phyloP scores from a whole-genome alignment of 2,888 invertebrate genomes.

The Antitype chi region DNA sequence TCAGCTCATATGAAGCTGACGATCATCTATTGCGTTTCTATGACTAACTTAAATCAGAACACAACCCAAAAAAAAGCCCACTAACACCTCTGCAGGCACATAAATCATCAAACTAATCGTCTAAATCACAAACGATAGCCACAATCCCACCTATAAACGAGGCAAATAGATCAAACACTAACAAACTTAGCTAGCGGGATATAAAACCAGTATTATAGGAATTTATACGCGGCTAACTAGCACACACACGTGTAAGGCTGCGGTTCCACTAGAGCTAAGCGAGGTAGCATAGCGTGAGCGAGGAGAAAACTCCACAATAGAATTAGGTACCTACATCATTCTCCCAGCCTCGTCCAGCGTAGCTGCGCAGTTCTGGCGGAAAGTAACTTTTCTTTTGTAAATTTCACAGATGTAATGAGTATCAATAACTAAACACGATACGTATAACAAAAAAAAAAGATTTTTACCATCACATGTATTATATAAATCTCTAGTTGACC shows the following conservation, averaged over 20 bases:
- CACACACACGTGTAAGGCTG: slow-evolving; percentile 70
- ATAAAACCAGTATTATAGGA: slow-evolving; percentile 72
- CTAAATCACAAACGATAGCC: slow-evolving; percentile 55
- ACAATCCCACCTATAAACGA: slow-evolving; percentile 39
- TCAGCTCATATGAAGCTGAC: not conserved
- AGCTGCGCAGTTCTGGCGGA: not conserved
- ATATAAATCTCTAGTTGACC: not conserved
- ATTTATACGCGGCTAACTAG: slow-evolving; percentile 76
- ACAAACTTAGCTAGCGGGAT: slow-evolving; percentile 57
- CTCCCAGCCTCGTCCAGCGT: not conserved
- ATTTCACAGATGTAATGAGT: not conserved
- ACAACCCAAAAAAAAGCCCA: not conserved
- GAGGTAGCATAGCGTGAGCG: not conserved
- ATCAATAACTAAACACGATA: not conserved
- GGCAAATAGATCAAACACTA: slow-evolving; percentile 59
- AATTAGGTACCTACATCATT: not conserved
- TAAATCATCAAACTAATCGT: slow-evolving; percentile 43
- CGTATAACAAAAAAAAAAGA: not conserved
- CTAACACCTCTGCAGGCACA: slow-evolving; percentile 7
- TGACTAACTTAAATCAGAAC: not conserved
- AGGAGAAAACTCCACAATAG: not conserved
- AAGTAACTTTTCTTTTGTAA: not conserved
- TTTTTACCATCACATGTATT: not conserved
- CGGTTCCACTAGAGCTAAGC: not conserved
- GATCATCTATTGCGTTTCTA: not conserved